Conservation (phyloP, 1,140 invertebrate species). For the Panagrolaimus sp. region DNA sequence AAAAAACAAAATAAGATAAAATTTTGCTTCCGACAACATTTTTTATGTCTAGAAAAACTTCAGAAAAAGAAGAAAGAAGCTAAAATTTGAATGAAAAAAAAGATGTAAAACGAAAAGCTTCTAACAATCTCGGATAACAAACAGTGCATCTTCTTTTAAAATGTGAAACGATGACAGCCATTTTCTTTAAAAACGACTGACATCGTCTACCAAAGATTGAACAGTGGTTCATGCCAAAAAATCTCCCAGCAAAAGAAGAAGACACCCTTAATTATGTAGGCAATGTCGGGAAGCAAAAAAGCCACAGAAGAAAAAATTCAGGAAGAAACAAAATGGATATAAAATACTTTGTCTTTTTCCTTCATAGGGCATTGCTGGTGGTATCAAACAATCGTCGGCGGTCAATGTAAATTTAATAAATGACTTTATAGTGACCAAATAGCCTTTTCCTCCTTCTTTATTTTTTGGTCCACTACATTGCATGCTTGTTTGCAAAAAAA, state of each 20-base stretch:
- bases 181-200: neutral
- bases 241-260: constrained; percentile 3
- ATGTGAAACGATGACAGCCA: neutral
- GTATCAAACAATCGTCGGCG: too few relatives aligned
- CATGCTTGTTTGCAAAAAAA: too few relatives aligned
- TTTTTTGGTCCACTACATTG: too few relatives aligned
- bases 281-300: neutral
- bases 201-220: constrained; percentile 4
- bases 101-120: constrained; percentile 3
- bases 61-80: neutral
- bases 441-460: too few relatives aligned
- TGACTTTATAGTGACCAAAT: too few relatives aligned
- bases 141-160: neutral
- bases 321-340: too few relatives aligned
- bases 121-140: constrained; percentile 15
- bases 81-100: neutral
- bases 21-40: too few relatives aligned
- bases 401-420: too few relatives aligned
- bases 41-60: too few relatives aligned
- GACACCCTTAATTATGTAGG: constrained; percentile 10
- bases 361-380: too few relatives aligned
- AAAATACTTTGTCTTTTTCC: too few relatives aligned
- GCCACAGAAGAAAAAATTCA: too few relatives aligned
- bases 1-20: neutral
- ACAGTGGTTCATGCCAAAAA: constrained; percentile 5